Conservation (phyloP, 2,888 invertebrate genomes). For the Lobophora halterata region DNA sequence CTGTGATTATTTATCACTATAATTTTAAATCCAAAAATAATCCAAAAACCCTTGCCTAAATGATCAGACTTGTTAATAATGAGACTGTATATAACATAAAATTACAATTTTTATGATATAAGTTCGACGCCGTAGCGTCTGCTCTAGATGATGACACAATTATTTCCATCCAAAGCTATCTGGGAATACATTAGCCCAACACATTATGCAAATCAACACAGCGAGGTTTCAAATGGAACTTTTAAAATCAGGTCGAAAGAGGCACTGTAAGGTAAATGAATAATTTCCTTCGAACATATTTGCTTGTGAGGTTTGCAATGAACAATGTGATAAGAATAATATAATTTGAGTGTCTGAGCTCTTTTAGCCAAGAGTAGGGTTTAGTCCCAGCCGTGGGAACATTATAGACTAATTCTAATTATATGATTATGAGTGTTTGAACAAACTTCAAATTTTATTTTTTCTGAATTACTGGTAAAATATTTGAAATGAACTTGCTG, state of each 20-base stretch:
- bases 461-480: no score
- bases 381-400: no score
- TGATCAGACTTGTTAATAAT: conserved; percentile 35
- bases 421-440: background rate
- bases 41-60: conserved; percentile 38
- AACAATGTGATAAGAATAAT: background rate
- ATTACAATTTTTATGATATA: conserved; percentile 32
- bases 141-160: conserved; percentile 45
- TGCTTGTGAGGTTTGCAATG: background rate
- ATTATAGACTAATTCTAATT: no score
- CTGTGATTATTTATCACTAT: conserved; percentile 37
- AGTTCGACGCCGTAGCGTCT: conserved; percentile 57
- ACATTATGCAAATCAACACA: conserved; percentile 48
- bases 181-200: conserved; percentile 46
- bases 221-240: conserved; percentile 33
- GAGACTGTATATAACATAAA: conserved; percentile 43
- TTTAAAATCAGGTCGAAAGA: conserved; percentile 30
- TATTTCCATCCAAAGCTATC: conserved; percentile 47
- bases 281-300: conserved; percentile 24
- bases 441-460: no score
- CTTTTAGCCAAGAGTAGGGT: no score
- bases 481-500: no score
- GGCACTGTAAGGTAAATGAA: conserved; percentile 35
- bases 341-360: no score
- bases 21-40: conserved; percentile 41